phyloP scores from a whole-genome alignment of 2,888 invertebrate genomes.

The Lysandra bellargus region DNA sequence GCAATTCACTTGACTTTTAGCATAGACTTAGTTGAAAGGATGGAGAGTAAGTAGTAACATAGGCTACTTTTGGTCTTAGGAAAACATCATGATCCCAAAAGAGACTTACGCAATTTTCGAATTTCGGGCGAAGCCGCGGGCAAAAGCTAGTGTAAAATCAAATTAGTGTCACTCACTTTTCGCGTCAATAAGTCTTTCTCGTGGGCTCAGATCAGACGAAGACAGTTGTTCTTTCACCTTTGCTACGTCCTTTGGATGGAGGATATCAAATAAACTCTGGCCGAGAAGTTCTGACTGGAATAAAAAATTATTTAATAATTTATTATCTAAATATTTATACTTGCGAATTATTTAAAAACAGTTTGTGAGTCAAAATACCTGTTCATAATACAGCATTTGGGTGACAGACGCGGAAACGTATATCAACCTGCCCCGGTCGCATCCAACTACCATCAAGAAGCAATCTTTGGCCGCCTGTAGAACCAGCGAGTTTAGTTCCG shows the following conservation, averaged over 20 bases:
- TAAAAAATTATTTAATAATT: neutral
- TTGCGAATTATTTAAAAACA: no score
- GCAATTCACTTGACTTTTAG: no score
- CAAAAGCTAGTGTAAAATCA: no score
- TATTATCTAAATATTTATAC: neutral
- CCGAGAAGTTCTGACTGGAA: conserved; percentile 90
- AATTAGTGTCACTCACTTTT: conserved; percentile 84
- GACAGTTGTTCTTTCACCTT: conserved; percentile 97
- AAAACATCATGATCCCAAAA: no score
- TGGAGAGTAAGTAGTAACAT: no score
- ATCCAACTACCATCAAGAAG: conserved; percentile 95
- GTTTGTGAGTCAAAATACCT: conserved; percentile 72
- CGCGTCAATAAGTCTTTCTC: conserved; percentile 94
- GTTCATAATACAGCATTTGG: conserved; percentile 89
- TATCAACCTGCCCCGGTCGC: conserved; percentile 93
- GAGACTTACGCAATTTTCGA: no score
- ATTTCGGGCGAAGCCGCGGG: no score
- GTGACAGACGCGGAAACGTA: conserved; percentile 95
- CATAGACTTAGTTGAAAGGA: no score
- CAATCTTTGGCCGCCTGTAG: conserved; percentile 91
- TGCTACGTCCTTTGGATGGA: conserved; percentile 96
- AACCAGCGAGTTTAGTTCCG: conserved; percentile 92
- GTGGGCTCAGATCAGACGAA: conserved; percentile 92
- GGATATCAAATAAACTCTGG: conserved; percentile 95
- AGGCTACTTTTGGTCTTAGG: no score